Evolutionary conservation across 2,797 vertebrate genomes (phyloP).

Genomic region (Glyptemys insculpta): DNA sequence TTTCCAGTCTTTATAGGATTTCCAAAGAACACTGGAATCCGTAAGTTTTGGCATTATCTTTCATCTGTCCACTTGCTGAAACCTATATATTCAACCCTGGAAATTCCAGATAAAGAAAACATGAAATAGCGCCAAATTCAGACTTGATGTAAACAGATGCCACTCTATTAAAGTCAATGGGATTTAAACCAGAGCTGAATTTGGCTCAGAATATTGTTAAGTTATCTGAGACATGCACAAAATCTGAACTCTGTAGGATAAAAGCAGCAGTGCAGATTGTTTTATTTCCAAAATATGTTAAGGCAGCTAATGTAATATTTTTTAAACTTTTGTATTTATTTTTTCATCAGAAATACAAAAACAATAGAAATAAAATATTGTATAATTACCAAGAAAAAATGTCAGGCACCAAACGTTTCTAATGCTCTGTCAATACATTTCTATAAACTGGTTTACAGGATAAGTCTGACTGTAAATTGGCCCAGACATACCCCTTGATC

Average conservation of each 20-base stretch:
- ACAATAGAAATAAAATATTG: constrained; percentile 41
- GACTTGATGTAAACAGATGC: constrained; percentile 26
- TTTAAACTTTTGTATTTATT: background rate
- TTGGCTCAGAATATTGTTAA: constrained; percentile 27
- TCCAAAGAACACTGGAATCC: constrained; percentile 99
- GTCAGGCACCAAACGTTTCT: constrained; percentile 54
- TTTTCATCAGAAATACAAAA: background rate
- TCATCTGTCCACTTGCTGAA: background rate
- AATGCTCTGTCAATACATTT: background rate
- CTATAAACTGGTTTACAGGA: background rate
- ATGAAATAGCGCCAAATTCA: background rate
- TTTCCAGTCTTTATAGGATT: constrained; percentile 98
- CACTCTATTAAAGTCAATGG: background rate
- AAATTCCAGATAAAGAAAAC: background rate
- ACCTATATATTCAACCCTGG: background rate
- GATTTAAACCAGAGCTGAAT: constrained; percentile 4
- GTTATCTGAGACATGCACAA: constrained; percentile 46
- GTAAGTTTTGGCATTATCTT: constrained; percentile 82
- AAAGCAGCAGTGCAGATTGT: constrained; percentile 48
- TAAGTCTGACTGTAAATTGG: constrained; percentile 10
- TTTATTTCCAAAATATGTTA: background rate
- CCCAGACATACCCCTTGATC: background rate
- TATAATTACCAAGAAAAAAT: constrained; percentile 39
- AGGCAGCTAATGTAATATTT: background rate
- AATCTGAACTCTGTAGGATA: constrained; percentile 30